Percentiles rank a stretch among this genome's conserved stretches.
Conservation (phyloP, 2,113 vertebrate species). For the Tragelaphus imberbis region DNA sequence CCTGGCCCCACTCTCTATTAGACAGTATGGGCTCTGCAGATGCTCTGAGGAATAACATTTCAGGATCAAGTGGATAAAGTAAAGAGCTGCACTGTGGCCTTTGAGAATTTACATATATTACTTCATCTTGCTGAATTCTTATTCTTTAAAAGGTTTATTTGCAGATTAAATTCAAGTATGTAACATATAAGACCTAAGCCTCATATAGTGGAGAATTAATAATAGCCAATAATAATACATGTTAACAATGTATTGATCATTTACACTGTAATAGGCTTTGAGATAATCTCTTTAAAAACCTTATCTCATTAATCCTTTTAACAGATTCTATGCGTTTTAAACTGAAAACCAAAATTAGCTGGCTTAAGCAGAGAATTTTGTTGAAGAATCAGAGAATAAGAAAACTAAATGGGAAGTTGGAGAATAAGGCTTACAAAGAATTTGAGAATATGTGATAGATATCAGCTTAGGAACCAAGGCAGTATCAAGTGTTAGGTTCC, state of each 20-base stretch:
- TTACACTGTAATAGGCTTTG: background rate
- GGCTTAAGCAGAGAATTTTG: constrained; percentile 2
- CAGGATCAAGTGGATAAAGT: background rate
- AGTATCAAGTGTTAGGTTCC: background rate
- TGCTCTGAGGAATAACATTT: background rate
- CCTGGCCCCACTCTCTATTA: background rate
- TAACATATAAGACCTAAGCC: background rate
- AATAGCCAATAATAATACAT: background rate
- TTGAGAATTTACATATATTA: background rate
- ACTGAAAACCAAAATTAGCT: constrained; percentile 2
- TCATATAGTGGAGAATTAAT: background rate
- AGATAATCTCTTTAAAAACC: constrained; percentile 35
- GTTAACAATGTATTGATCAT: constrained; percentile 15
- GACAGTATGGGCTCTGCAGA: background rate
- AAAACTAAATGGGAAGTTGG: background rate
- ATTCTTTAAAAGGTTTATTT: background rate
- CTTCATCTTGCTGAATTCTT: background rate
- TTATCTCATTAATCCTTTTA: constrained; percentile 13
- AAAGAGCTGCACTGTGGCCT: background rate
- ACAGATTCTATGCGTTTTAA: background rate
- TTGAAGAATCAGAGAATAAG: background rate
- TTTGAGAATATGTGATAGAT: background rate
- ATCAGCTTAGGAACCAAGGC: background rate
- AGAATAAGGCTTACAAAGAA: background rate
- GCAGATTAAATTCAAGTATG: background rate